A percentile compares a stretch with the other conserved stretches of the same genome.
Evolutionary conservation across 2,888 invertebrate species (phyloP).

Genomic region (Sarcophaga carnaria): DNA sequence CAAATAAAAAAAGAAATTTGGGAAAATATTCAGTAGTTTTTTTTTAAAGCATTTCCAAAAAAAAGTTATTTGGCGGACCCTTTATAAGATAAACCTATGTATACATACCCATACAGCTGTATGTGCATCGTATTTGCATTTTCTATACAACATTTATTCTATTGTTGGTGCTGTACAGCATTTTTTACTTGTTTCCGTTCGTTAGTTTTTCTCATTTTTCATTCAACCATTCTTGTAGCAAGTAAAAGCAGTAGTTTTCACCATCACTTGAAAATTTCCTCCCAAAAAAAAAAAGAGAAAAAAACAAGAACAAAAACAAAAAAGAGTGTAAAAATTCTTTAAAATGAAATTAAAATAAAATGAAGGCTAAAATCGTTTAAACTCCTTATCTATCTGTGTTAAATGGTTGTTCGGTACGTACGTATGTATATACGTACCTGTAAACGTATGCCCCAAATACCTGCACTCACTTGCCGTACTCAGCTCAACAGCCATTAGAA

Average conservation of each 20-base stretch:
- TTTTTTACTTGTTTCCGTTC: neutral
- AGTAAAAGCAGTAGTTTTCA: neutral
- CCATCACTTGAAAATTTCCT: neutral
- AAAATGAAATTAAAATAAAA: constrained; percentile 30
- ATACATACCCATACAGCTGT: too few relatives aligned
- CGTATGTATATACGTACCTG: neutral
- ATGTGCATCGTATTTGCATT: neutral
- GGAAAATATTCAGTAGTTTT: too few relatives aligned
- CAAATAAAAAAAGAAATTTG: too few relatives aligned
- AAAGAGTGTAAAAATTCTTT: constrained; percentile 48
- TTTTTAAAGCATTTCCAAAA: too few relatives aligned
- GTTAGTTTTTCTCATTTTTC: neutral
- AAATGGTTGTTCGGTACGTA: constrained; percentile 30
- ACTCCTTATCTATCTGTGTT: constrained; percentile 43
- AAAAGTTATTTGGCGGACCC: too few relatives aligned
- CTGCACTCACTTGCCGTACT: too few relatives aligned
- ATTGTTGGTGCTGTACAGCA: constrained; percentile 1
- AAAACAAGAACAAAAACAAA: too few relatives aligned
- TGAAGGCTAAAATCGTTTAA: constrained; percentile 48
- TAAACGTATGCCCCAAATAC: neutral
- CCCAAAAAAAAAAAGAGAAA: too few relatives aligned
- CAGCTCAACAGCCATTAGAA: neutral
- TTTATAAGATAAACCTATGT: too few relatives aligned
- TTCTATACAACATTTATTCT: neutral
- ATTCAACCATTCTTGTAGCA: too few relatives aligned